These are phyloP conservation scores for Norana najaformis DNA, from an alignment of 2,888 invertebrate genomes.

Conservation along the genomic window DNA sequence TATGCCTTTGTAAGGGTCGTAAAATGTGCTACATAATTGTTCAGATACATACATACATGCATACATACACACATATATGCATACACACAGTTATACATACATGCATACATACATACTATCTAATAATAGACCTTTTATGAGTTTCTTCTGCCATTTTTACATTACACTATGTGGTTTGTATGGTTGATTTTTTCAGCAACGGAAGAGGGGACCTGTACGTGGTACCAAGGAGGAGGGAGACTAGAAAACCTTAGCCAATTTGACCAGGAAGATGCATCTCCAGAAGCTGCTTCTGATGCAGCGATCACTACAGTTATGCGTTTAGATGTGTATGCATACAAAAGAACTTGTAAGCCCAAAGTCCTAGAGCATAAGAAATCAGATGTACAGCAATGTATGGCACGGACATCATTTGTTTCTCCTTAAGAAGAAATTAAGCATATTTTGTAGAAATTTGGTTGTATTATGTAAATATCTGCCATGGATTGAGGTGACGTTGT, in stretches of 20 bases:
- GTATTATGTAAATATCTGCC: constrained; percentile 17
- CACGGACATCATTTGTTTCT: not conserved
- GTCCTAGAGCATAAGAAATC: constrained; percentile 8
- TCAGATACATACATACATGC: too few relatives aligned
- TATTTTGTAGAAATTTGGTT: constrained; percentile 9
- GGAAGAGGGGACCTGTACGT: constrained; percentile 32
- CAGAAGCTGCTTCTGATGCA: not conserved
- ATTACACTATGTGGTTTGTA: not conserved
- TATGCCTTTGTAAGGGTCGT: too few relatives aligned
- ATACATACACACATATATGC: too few relatives aligned
- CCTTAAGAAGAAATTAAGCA: not conserved
- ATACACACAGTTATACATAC: too few relatives aligned
- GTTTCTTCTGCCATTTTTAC: not conserved
- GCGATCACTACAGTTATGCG: not conserved
- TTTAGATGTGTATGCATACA: not conserved
- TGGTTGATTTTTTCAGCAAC: constrained; percentile 20
- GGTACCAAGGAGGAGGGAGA: constrained; percentile 35
- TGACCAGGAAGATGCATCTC: not conserved
- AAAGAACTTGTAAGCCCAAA: constrained; percentile 7
- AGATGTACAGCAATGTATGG: not conserved
- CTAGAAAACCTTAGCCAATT: constrained; percentile 21
- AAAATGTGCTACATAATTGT: too few relatives aligned
- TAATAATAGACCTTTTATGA: too few relatives aligned
- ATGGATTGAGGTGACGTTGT: not conserved
- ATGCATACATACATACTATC: too few relatives aligned